Base-by-base conservation (phyloP, 2,113 vertebrate species). In the Anolis sagrei region DNA sequence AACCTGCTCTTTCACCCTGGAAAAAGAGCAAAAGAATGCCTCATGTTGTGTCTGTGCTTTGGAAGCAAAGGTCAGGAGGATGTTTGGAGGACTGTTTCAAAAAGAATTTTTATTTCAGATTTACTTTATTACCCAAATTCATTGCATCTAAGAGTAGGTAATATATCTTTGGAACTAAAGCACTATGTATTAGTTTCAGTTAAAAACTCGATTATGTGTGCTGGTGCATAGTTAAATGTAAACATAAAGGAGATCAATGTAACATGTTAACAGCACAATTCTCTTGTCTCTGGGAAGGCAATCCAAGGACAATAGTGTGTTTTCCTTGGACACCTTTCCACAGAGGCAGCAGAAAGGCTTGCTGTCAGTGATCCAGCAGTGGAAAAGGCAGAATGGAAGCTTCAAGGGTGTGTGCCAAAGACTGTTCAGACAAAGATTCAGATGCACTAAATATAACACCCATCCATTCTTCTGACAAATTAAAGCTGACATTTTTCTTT, bases 1-100 rank as follows among this genome's bases (percentile, higher is more conserved):
- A 96, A 92, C 91, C 93, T 96, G 94, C 86, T 90, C 88, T 91
- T 93, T 93, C 91, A 95, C 91, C 92, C 90, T 36, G 54, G 89
- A 36, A 89, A 44, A 36, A 76, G 66, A 94, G 49, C 80, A 91
- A 79, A 91, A 54, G 54, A 74, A 7, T 79, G 23, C 81, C 51
- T 89, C 54, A 7, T 85, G 39, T 79, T 87, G 5, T 89, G 78
- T 91, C 83, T 89, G 27, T 54, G 72, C 58, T 83, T 92, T 92
- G 92, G 78, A 94, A 93, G 89, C 0, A 0, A 81, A 79, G 70
- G 64, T 77, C 14, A 29, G 74, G 66, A 87, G 66, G 58, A 87
- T 72, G 77, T 89, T 77, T 83, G 5, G 54, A 44, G 81, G 23
- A 68, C 29, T 75, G 9, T 51, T 48, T 1, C 84, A 82, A 89